These are phyloP conservation scores for Lateolabrax maculatus DNA, from an alignment of 2,797 vertebrate genomes.

Conservation along the genomic window DNA sequence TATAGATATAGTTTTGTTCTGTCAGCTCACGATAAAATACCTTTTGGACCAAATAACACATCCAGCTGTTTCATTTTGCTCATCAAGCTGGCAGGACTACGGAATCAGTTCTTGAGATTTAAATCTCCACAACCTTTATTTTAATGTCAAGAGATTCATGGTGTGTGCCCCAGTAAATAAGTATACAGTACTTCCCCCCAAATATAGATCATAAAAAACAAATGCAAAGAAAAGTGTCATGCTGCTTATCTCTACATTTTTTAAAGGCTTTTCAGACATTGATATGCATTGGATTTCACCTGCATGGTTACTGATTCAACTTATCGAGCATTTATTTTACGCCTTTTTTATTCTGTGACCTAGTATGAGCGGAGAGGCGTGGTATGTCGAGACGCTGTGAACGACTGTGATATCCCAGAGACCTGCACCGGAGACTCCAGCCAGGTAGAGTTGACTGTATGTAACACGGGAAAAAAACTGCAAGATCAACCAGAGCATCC, in stretches of 20 bases:
- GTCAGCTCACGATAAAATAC: neutral
- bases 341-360: slow-evolving; percentile 14
- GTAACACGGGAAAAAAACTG: neutral
- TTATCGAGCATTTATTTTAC: slow-evolving; percentile 8
- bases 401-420: slow-evolving; percentile 96
- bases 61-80: neutral
- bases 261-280: neutral
- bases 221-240: neutral
- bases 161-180: neutral
- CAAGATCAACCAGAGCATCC: neutral
- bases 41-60: neutral
- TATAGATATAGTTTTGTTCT: neutral
- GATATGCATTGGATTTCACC: neutral
- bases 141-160: neutral
- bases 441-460: slow-evolving; percentile 86
- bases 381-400: slow-evolving; percentile 95
- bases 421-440: slow-evolving; percentile 97
- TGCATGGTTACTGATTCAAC: slow-evolving; percentile 5
- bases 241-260: neutral
- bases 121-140: neutral
- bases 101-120: neutral
- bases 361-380: slow-evolving; percentile 93
- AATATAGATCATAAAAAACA: neutral
- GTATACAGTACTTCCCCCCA: neutral
- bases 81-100: neutral